Evolutionary conservation across 2,113 vertebrate species (phyloP).

Genomic region (Zosterops pallidus): DNA sequence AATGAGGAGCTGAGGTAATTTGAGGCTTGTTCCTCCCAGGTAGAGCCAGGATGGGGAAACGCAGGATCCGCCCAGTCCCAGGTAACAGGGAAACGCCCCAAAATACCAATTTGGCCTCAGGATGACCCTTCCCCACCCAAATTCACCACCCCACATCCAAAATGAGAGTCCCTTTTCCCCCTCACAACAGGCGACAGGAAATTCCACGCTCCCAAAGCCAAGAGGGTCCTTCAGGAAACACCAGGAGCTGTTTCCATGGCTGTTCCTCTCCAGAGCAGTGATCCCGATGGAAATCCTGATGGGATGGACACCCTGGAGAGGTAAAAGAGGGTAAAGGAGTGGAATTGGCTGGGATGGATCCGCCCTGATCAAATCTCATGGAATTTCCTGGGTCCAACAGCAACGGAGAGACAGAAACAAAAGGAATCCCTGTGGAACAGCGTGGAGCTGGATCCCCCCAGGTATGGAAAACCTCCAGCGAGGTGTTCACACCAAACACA

Average conservation of each 20-base stretch:
- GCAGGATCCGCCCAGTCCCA: neutral
- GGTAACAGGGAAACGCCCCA: neutral
- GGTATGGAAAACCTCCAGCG: neutral
- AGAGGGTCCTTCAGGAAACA: neutral
- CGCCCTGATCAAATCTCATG: too few relatives aligned
- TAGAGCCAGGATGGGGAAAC: neutral
- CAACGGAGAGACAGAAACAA: accelerated
- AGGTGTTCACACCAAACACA: neutral
- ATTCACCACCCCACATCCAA: too few relatives aligned
- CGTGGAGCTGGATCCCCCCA: accelerated
- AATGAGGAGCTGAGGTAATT: neutral
- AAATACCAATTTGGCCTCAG: too few relatives aligned
- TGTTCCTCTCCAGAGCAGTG: neutral
- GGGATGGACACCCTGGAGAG: neutral
- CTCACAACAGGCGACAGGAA: neutral
- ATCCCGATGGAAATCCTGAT: neutral
- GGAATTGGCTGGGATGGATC: neutral
- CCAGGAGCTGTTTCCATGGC: accelerated
- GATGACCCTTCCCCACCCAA: neutral
- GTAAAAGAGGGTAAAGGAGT: neutral
- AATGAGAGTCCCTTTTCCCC: neutral
- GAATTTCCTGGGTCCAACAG: neutral
- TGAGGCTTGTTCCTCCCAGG: neutral
- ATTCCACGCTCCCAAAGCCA: neutral
- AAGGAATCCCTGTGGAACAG: neutral